A percentile compares a stretch with the other conserved stretches of the same genome.
Conservation (phyloP, 2,113 vertebrate species). For the Anguilla rostrata region DNA sequence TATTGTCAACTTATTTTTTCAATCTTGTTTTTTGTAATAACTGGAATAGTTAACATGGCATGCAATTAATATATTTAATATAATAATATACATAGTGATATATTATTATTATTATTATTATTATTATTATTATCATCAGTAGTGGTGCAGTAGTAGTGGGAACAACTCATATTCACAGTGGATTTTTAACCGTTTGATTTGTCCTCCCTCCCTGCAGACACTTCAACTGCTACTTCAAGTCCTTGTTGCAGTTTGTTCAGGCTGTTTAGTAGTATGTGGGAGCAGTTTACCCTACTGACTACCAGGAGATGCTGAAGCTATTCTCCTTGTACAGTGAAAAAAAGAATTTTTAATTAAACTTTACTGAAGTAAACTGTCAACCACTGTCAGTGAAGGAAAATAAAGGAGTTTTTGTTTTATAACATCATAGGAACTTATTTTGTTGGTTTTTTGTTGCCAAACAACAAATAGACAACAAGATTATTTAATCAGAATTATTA, state of each 20-base stretch:
- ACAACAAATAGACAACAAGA: background rate
- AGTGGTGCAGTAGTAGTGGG: background rate
- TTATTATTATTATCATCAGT: background rate
- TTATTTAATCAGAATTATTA: background rate
- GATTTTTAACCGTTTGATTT: background rate
- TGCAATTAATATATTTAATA: background rate
- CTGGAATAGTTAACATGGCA: background rate
- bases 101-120: slow-evolving; percentile 12
- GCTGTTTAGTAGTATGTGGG: background rate
- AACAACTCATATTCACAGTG: background rate
- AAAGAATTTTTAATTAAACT: background rate
- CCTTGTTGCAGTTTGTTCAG: background rate
- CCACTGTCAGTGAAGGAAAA: background rate
- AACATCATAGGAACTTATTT: background rate
- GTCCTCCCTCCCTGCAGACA: background rate
- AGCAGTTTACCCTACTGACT: background rate
- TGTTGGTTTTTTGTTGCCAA: background rate
- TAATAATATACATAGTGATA: background rate
- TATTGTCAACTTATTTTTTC: background rate
- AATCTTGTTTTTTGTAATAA: background rate
- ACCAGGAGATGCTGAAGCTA: background rate
- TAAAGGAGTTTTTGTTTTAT: background rate
- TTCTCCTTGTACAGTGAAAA: background rate
- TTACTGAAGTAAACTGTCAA: background rate
- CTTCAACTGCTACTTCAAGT: background rate